These are phyloP conservation scores for Uria lomvia DNA, from an alignment of 2,113 vertebrate species.

Conservation along the genomic window DNA sequence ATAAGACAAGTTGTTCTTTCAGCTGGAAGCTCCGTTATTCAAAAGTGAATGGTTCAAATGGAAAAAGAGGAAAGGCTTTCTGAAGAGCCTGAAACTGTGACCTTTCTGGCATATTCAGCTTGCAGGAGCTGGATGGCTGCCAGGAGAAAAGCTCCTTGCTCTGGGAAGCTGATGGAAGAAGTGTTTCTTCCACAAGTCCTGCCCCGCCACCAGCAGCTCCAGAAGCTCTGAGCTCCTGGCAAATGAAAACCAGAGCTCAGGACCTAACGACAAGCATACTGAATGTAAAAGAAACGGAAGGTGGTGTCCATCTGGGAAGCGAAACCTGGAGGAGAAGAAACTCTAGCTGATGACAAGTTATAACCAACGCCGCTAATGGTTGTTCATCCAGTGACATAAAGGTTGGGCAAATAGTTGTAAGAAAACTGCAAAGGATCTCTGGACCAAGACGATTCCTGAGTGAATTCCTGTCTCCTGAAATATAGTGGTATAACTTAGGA, in stretches of 20 bases:
- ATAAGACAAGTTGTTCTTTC: background rate
- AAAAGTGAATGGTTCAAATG: background rate
- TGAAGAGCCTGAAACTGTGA: background rate
- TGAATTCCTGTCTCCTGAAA: background rate
- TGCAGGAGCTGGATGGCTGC: background rate
- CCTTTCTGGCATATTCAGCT: background rate
- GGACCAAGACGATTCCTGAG: background rate
- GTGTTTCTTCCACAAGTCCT: background rate
- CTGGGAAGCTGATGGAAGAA: background rate
- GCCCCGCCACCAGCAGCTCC: background rate
- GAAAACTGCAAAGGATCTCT: background rate
- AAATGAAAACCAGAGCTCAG: background rate
- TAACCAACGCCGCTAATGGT: background rate
- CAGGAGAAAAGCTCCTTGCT: background rate
- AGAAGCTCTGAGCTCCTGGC: background rate
- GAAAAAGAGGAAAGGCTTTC: background rate
- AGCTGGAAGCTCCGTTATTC: background rate
- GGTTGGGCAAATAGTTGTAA: background rate
- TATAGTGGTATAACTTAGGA: background rate
- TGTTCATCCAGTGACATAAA: background rate
- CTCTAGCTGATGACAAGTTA: rapidly evolving
- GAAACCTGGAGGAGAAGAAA: background rate
- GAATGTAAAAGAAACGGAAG: background rate
- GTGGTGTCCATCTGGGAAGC: background rate
- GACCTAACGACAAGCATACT: background rate